Evolutionary conservation across 2,797 vertebrate species (phyloP), one percentile per base, ranked within the genome.

Genomic region (Tamandua tetradactyla): DNA sequence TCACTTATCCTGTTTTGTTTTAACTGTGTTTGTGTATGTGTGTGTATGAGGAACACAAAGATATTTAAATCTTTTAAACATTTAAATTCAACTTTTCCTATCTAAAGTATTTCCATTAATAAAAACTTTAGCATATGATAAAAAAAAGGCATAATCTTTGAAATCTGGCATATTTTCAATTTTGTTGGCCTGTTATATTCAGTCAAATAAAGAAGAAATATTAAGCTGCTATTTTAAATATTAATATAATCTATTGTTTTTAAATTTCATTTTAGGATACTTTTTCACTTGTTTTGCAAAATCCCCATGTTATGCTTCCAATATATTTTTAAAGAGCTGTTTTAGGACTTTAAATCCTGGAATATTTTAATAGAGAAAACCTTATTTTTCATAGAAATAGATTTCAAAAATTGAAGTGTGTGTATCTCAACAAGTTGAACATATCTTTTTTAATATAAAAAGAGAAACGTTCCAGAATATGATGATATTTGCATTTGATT

Each of bases 401-500:
- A 82, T 68, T 93, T 87, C n/a, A 76, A 35, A 94, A 79, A 87
- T 71, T 27, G 0, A 84, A 94, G 11, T 69, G 47, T 88, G 52
- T 83, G 95, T 81, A 86, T 89, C 64, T 89, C 86, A 94, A 78
- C 40, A 89, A 71, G 69, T 55, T 75, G 91, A 52, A 95, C 96
- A 94, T 97, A 94, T 92, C 61, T 27, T 88, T 84, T 76, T 94
- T 93, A 97, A 97, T 69, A 69, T 14, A 37, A 84, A 69, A 95
- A 96, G 92, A 97, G 97, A 98, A 97, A 97, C 94, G 81, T 96
- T 96, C 44, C 90, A 93, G 93, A 87, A 97, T 97, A 86, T 95
- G 91, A 95, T 64, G 94, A 96, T 97, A 97, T 98, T 97, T 98
- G 96, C 97, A 98, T 98, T 97, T 98, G 97, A 94, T 96, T 98